A percentile compares a stretch with the other conserved stretches of the same genome.
Conservation (phyloP, 1,140 invertebrate species). For the Atta cephalotes region DNA sequence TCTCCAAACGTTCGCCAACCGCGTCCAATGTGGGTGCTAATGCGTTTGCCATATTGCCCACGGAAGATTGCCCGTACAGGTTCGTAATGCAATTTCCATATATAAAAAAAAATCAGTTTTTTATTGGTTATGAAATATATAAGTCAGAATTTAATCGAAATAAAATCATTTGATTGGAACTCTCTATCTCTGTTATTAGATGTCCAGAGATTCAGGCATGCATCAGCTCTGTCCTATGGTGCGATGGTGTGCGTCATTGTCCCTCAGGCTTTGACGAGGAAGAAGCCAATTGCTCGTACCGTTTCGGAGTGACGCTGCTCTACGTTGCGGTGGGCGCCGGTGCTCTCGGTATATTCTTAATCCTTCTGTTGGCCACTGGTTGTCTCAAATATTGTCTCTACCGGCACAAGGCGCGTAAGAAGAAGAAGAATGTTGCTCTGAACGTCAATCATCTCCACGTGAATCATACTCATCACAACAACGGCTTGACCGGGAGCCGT, state of each 20-base stretch:
- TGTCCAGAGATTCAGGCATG: constrained; percentile 91
- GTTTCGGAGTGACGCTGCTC: constrained; percentile 89
- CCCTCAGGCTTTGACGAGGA: constrained; percentile 92
- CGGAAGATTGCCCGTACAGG: constrained; percentile 91
- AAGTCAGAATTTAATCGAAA: not conserved
- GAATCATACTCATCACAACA: constrained; percentile 87
- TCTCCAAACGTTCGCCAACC: constrained; percentile 89
- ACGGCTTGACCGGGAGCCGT: constrained; percentile 81
- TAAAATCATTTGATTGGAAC: not conserved
- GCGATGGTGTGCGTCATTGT: constrained; percentile 90
- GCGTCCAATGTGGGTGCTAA: constrained; percentile 82
- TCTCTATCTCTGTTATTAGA: constrained; percentile 76
- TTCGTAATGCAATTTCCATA: constrained; percentile 73
- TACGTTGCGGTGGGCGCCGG: constrained; percentile 89
- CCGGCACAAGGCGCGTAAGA: constrained; percentile 88
- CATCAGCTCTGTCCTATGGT: constrained; percentile 91
- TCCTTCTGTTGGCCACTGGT: constrained; percentile 88
- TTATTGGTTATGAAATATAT: not conserved
- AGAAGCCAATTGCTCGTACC: constrained; percentile 90
- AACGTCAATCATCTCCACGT: constrained; percentile 87
- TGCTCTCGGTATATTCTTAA: constrained; percentile 85
- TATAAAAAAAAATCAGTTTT: not conserved
- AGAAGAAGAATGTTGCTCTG: constrained; percentile 88
- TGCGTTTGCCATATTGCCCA: constrained; percentile 87
- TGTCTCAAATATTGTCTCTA: constrained; percentile 89